Evolutionary conservation across 2,113 vertebrate genomes (phyloP).

Genomic region (Scomber colias): DNA sequence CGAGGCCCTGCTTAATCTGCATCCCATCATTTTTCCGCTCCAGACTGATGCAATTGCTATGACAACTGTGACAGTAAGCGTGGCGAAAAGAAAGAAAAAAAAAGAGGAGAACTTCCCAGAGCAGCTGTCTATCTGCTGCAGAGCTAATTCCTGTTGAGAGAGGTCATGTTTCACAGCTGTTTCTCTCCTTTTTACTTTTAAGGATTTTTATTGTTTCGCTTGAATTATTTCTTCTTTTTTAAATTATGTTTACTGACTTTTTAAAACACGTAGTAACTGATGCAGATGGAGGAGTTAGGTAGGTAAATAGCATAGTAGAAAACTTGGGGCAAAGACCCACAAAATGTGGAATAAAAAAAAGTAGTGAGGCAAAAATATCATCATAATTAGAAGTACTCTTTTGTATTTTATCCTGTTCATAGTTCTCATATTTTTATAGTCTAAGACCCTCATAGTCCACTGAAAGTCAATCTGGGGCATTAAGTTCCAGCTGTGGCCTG

Average conservation of each 20-base stretch:
- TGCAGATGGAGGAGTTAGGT: background rate
- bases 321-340: too few species aligned
- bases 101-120: background rate
- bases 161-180: slow-evolving; percentile 32
- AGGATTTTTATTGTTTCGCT: background rate
- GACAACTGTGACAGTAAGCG: slow-evolving; percentile 28
- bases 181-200: slow-evolving; percentile 17
- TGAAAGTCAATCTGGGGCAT: background rate
- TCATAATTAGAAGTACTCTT: background rate
- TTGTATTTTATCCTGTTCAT: slow-evolving; percentile 13
- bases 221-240: slow-evolving; percentile 16
- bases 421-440: slow-evolving; percentile 7
- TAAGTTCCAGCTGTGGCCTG: too few species aligned
- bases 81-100: background rate
- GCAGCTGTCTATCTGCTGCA: slow-evolving; percentile 16
- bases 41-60: slow-evolving; percentile 36
- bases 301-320: background rate
- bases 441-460: too few species aligned
- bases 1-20: slow-evolving; percentile 23
- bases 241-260: slow-evolving; percentile 5
- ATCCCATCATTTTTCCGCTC: slow-evolving; percentile 53
- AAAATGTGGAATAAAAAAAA: slow-evolving; percentile 1
- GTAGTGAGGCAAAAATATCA: background rate
- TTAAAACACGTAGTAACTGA: slow-evolving; percentile 9
- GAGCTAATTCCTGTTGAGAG: slow-evolving; percentile 20